phyloP scores from a whole-genome alignment of 2,797 vertebrate species.

The Macropus fuliginosus region DNA sequence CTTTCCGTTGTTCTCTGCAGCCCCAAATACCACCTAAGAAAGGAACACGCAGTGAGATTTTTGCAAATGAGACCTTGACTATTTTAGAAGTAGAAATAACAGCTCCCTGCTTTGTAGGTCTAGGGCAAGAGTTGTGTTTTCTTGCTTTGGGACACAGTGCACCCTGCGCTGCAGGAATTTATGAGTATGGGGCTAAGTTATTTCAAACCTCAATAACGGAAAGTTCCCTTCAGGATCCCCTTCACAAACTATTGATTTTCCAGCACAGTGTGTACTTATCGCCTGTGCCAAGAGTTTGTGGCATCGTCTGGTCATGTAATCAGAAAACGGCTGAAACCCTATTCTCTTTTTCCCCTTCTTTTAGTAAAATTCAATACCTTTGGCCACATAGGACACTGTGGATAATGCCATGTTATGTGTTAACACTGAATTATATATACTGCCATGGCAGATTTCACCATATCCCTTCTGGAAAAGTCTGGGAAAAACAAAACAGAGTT shows the following conservation, averaged over 20 bases:
- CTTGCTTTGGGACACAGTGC: conserved; percentile 18
- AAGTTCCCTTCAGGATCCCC: conserved; percentile 70
- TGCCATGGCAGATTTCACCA: conserved; percentile 36
- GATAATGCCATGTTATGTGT: not conserved
- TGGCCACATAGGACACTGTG: conserved; percentile 1
- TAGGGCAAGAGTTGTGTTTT: conserved; percentile 15
- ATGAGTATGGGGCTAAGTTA: conserved; percentile 65
- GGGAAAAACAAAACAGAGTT: not conserved
- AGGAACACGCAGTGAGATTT: not conserved
- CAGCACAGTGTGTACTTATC: conserved; percentile 60
- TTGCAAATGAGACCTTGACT: not conserved
- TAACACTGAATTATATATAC: not conserved
- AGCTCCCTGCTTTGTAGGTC: conserved; percentile 12
- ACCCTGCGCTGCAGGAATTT: conserved; percentile 64
- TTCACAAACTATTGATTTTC: conserved; percentile 77
- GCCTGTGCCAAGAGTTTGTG: conserved; percentile 71
- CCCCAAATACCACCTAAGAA: not conserved
- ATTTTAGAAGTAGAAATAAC: conserved; percentile 38
- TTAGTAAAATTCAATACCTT: conserved; percentile 68
- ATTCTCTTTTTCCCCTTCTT: conserved; percentile 55
- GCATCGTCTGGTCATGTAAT: conserved; percentile 74
- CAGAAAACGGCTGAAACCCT: conserved; percentile 68
- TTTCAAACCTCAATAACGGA: conserved; percentile 68
- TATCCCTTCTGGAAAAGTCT: conserved; percentile 4
- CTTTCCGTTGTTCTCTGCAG: not conserved